Percentiles rank a stretch among this genome's conserved stretches.
Evolutionary conservation across 2,113 vertebrate species (phyloP).

Genomic region (Cavia porcellus): DNA sequence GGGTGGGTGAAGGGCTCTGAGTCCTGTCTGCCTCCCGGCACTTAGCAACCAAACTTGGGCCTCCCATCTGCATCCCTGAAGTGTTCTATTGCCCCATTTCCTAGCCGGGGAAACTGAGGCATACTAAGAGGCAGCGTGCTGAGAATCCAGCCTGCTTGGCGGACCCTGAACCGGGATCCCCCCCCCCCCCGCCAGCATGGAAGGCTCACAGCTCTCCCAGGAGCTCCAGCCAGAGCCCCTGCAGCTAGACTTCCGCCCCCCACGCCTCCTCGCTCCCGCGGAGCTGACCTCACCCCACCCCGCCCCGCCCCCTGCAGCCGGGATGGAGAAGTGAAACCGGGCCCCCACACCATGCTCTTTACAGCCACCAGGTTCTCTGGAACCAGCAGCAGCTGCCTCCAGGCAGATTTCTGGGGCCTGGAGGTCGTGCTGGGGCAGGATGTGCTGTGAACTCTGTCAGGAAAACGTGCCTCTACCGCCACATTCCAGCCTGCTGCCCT

Average conservation of each 20-base stretch:
- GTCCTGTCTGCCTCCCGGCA: not conserved
- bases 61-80: not conserved
- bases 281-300: conserved; percentile 5
- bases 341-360: not conserved
- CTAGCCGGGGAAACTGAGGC: not conserved
- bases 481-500: not conserved
- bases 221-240: not conserved
- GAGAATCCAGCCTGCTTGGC: not conserved
- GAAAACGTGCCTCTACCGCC: not conserved
- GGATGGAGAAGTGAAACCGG: conserved; percentile 65
- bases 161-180: not conserved
- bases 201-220: not conserved
- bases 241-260: not conserved
- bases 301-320: not conserved
- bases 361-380: not conserved
- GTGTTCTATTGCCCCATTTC: too few relatives aligned
- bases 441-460: not conserved
- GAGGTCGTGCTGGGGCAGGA: not conserved
- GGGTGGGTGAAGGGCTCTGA: not conserved
- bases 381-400: not conserved
- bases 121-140: not conserved
- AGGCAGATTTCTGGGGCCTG: not conserved
- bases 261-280: rapidly evolving
- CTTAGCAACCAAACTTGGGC: not conserved
- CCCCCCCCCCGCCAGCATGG: too few relatives aligned